Evolutionary conservation across 2,888 invertebrate genomes (phyloP).

Genomic region (Hydrotaea diabolus): DNA sequence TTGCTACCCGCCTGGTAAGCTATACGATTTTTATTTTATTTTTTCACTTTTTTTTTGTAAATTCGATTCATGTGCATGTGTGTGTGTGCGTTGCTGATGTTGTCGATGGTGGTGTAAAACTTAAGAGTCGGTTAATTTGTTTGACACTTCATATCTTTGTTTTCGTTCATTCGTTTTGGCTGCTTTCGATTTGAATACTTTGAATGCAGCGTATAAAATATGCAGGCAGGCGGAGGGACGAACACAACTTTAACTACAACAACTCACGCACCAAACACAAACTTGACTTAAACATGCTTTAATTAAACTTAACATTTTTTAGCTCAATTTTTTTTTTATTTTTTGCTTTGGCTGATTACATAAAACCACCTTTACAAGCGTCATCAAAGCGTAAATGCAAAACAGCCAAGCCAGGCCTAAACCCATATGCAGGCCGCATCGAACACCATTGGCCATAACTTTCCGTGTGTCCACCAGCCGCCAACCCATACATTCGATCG

Average conservation of each 20-base stretch:
- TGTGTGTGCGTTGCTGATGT: neutral
- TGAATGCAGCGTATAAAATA: neutral
- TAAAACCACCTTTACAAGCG: slow-evolving; percentile 34
- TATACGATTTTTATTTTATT: neutral
- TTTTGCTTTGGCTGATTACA: slow-evolving; percentile 38
- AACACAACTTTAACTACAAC: slow-evolving; percentile 49
- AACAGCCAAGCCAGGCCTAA: slow-evolving; percentile 5
- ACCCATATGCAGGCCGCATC: neutral
- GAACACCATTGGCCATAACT: neutral
- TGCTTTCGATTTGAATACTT: neutral
- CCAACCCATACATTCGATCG: neutral
- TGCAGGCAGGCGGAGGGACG: slow-evolving; percentile 7
- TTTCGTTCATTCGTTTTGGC: slow-evolving; percentile 20
- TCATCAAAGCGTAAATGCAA: neutral
- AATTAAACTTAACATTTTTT: slow-evolving; percentile 55
- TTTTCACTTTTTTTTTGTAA: neutral
- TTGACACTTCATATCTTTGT: slow-evolving; percentile 54
- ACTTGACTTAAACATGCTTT: slow-evolving; percentile 61
- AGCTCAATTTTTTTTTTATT: slow-evolving; percentile 2
- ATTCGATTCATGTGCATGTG: no score
- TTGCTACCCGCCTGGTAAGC: neutral
- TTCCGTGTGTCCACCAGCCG: neutral
- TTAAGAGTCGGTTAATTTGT: slow-evolving; percentile 54
- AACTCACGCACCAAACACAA: slow-evolving; percentile 53
- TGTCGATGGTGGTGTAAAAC: slow-evolving; percentile 11